Evolutionary conservation across 92 coral and sea anemone genomes (phyloP).

Genomic region (Siderastrea radians): DNA sequence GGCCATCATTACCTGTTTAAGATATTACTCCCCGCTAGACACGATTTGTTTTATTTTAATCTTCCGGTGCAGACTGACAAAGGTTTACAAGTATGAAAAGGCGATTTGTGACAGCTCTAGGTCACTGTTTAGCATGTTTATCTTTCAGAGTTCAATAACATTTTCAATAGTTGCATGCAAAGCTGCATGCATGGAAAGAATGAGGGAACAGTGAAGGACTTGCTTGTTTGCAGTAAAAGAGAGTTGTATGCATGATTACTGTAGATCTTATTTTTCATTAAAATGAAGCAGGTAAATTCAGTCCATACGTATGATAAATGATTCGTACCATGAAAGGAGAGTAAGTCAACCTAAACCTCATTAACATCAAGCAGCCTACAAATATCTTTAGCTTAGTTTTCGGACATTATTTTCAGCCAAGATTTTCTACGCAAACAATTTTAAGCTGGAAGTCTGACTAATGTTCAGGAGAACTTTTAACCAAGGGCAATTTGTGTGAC

Average conservation of each 20-base stretch:
- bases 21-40: background rate
- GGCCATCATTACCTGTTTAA: background rate
- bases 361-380: background rate
- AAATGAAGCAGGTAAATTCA: background rate
- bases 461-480: background rate
- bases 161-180: conserved; percentile 10
- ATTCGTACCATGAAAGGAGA: background rate
- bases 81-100: conserved; percentile 38
- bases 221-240: background rate
- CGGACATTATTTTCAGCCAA: background rate
- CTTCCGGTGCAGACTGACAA: conserved; percentile 52
- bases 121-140: conserved; percentile 6
- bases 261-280: background rate
- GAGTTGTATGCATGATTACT: background rate
- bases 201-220: background rate
- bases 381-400: background rate
- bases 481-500: conserved; percentile 5
- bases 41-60: conserved; percentile 13
- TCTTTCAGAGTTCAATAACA: background rate
- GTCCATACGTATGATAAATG: background rate
- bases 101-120: conserved; percentile 37
- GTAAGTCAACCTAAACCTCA: background rate
- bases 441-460: background rate
- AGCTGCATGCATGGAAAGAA: conserved; percentile 17
- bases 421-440: background rate